phyloP scores from a whole-genome alignment of 1,140 invertebrate species.

The Dreissena rostriformis region DNA sequence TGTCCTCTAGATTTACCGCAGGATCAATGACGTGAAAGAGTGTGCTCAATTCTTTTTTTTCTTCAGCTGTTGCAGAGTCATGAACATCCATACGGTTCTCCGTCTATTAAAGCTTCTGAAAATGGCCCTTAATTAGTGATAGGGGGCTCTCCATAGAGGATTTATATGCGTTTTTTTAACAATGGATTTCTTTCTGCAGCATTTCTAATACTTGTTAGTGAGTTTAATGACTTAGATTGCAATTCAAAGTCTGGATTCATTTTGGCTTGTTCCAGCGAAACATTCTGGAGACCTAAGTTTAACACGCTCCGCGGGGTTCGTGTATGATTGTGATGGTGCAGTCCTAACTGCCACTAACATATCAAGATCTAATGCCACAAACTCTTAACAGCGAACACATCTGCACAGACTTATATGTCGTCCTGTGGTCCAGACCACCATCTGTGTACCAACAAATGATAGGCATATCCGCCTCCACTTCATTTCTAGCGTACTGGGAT shows the following conservation, averaged over 20 bases:
- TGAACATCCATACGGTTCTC: conserved; percentile 35
- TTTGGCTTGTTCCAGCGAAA: conserved; percentile 15
- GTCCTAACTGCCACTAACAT: conserved; percentile 56
- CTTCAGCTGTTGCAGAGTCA: conserved; percentile 28
- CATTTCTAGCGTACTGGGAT: neutral
- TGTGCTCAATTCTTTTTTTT: conserved; percentile 16
- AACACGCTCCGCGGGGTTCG: conserved; percentile 56
- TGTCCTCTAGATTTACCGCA: neutral
- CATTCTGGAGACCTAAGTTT: conserved; percentile 51
- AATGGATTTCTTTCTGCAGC: conserved; percentile 26
- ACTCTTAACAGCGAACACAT: conserved; percentile 28
- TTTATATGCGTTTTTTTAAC: conserved; percentile 18
- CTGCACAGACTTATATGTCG: conserved; percentile 56
- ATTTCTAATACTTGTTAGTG: conserved; percentile 35
- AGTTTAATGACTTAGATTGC: conserved; percentile 22
- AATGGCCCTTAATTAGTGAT: conserved; percentile 16
- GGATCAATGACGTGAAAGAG: conserved; percentile 24
- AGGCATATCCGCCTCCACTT: neutral
- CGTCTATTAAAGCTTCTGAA: conserved; percentile 34
- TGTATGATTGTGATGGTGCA: conserved; percentile 48
- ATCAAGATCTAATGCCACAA: conserved; percentile 59
- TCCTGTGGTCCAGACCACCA: conserved; percentile 62
- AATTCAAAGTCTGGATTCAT: conserved; percentile 44
- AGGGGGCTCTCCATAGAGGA: conserved; percentile 6
- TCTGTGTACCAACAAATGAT: conserved; percentile 57